A percentile compares a stretch with the other conserved stretches of the same genome.
Evolutionary conservation across 2,797 vertebrate species (phyloP).

Genomic region (Cynodonichthys magdalenae): DNA sequence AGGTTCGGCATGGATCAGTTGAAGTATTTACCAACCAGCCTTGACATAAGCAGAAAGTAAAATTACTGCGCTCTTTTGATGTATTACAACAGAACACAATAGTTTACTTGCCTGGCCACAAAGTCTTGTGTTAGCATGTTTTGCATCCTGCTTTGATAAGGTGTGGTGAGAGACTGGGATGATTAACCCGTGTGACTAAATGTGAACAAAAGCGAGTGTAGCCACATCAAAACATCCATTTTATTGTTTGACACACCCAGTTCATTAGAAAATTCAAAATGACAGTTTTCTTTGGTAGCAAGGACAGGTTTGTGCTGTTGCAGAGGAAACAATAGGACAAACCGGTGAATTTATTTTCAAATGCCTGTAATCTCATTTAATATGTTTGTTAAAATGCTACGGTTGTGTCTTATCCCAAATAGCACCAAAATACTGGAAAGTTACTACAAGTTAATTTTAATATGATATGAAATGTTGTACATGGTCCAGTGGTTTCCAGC

Average conservation of each 20-base stretch:
- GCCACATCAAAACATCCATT: conserved; percentile 37
- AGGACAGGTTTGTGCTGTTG: background rate
- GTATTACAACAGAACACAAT: conserved; percentile 7
- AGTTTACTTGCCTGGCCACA: conserved; percentile 4
- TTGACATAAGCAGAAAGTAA: conserved; percentile 46
- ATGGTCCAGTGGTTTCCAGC: too few species aligned
- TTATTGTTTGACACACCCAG: conserved; percentile 39
- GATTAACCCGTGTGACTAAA: conserved; percentile 68
- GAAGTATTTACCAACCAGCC: conserved; percentile 45
- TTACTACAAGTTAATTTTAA: too few species aligned
- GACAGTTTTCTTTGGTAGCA: conserved; percentile 1
- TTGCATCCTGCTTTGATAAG: conserved; percentile 32
- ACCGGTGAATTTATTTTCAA: background rate
- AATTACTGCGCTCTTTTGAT: conserved; percentile 36
- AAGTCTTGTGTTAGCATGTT: conserved; percentile 63
- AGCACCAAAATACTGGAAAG: too few species aligned
- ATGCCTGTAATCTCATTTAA: too few species aligned
- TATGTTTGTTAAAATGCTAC: too few species aligned
- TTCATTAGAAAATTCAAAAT: conserved; percentile 4
- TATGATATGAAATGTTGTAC: too few species aligned
- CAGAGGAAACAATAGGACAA: conserved; percentile 1
- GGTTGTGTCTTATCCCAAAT: too few species aligned
- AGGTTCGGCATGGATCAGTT: conserved; percentile 31
- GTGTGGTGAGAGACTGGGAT: conserved; percentile 43
- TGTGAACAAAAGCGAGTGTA: conserved; percentile 31